Percentiles rank a stretch among this genome's conserved stretches.
These are phyloP conservation scores for Charadrius vociferus DNA, from an alignment of 2,113 vertebrate genomes.

Conservation along the genomic window DNA sequence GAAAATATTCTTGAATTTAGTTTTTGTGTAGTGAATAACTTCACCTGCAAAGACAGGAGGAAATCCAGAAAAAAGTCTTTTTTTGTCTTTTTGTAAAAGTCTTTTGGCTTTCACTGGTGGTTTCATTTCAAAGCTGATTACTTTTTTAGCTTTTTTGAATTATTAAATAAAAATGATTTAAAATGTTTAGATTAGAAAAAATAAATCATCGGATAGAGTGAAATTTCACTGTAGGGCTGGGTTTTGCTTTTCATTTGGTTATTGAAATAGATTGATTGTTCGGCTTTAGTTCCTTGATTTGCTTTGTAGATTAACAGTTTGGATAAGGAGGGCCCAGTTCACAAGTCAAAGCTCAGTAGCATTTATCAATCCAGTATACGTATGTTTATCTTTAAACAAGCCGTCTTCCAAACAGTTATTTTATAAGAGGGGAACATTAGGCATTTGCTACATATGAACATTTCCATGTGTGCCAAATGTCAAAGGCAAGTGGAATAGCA, in stretches of 20 bases:
- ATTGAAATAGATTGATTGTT: not conserved
- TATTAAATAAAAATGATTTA: not conserved
- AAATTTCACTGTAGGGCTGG: not conserved
- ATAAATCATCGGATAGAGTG: not conserved
- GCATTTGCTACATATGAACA: not conserved
- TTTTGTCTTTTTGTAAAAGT: not conserved
- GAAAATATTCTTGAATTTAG: not conserved
- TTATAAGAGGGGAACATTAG: not conserved
- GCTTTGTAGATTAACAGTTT: not conserved
- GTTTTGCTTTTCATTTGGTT: not conserved
- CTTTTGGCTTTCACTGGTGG: not conserved
- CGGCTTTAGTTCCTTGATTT: not conserved
- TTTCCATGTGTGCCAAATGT: not conserved
- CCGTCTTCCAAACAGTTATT: rapidly evolving
- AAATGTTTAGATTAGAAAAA: not conserved
- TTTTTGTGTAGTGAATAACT: not conserved
- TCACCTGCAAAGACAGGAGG: not conserved
- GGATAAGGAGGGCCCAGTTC: not conserved
- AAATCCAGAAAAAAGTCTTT: not conserved
- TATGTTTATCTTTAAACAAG: not conserved
- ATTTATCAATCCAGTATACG: not conserved
- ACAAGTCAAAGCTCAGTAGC: not conserved
- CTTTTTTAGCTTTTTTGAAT: not conserved
- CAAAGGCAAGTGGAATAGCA: not conserved
- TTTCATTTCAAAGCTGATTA: not conserved